Evolutionary conservation across 2,113 vertebrate species (phyloP).

Genomic region (Malurus elegans): DNA sequence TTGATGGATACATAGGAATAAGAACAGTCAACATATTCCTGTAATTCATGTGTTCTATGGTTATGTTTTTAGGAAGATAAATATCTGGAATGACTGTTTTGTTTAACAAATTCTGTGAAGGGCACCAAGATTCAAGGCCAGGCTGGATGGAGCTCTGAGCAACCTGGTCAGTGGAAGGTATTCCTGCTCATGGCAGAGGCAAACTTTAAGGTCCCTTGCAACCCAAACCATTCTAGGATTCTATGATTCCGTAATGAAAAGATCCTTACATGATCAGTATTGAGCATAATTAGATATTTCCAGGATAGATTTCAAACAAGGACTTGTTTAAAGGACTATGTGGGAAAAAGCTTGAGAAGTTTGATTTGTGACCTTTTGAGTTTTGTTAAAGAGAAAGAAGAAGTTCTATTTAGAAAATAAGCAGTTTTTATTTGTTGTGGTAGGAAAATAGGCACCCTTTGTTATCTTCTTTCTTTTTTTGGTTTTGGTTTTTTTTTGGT

Average conservation of each 20-base stretch:
- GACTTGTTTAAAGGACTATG: not conserved
- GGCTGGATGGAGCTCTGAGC: not conserved
- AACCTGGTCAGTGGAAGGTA: not conserved
- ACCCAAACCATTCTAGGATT: not conserved
- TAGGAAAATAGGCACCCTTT: not conserved
- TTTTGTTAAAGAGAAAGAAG: not conserved
- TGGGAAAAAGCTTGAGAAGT: not conserved
- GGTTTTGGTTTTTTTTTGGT: too few relatives aligned
- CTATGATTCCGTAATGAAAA: not conserved
- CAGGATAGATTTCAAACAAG: not conserved
- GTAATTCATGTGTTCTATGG: not conserved
- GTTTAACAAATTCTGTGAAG: not conserved
- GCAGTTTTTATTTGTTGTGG: not conserved
- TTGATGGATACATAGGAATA: not conserved
- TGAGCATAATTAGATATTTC: not conserved
- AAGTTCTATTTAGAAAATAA: not conserved
- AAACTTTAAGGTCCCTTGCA: not conserved
- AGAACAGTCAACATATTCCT: not conserved
- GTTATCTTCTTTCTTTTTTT: fast-evolving
- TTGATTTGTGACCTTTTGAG: not conserved
- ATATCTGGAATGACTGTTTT: not conserved
- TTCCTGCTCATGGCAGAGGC: not conserved
- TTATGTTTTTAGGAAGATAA: not conserved
- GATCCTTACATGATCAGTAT: not conserved
- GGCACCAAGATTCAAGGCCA: not conserved